Percentiles rank a stretch among this genome's conserved stretches.
Conservation (phyloP, 2,888 invertebrate genomes). For the Caenorhabditis sp. region DNA sequence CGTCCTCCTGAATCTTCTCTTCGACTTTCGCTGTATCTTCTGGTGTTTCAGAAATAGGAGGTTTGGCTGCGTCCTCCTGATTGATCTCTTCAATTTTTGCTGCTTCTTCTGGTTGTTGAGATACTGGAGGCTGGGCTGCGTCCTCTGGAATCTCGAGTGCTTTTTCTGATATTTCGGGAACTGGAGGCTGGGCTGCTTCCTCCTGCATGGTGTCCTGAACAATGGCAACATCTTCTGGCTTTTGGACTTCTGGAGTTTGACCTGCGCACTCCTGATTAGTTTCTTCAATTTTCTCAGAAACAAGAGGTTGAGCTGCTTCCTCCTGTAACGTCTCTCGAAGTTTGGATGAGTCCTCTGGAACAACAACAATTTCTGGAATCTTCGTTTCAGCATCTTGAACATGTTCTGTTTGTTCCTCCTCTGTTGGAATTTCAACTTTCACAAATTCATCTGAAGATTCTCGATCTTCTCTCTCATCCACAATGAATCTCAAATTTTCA, state of each 20-base stretch:
- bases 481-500: conserved; percentile 25
- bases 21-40: neutral
- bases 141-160: conserved; percentile 5
- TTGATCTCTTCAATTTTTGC: neutral
- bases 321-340: too few relatives aligned
- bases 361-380: too few relatives aligned
- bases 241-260: too few relatives aligned
- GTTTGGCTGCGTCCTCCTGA: conserved; percentile 10
- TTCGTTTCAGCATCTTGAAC: neutral
- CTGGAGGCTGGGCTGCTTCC: neutral
- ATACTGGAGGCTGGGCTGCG: conserved; percentile 2
- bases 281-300: too few relatives aligned
- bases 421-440: neutral
- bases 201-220: neutral
- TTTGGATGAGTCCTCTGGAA: too few relatives aligned
- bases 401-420: too few relatives aligned
- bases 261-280: too few relatives aligned
- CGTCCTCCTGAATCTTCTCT: conserved; percentile 12
- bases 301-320: too few relatives aligned
- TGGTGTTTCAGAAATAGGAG: too few relatives aligned
- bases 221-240: too few relatives aligned
- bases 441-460: conserved; percentile 17
- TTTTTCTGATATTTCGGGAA: conserved; percentile 5
- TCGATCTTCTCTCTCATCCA: conserved; percentile 12
- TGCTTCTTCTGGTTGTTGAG: conserved; percentile 12